These are phyloP conservation scores for Panthera uncia DNA, from an alignment of 2,113 vertebrate genomes.

Conservation along the genomic window DNA sequence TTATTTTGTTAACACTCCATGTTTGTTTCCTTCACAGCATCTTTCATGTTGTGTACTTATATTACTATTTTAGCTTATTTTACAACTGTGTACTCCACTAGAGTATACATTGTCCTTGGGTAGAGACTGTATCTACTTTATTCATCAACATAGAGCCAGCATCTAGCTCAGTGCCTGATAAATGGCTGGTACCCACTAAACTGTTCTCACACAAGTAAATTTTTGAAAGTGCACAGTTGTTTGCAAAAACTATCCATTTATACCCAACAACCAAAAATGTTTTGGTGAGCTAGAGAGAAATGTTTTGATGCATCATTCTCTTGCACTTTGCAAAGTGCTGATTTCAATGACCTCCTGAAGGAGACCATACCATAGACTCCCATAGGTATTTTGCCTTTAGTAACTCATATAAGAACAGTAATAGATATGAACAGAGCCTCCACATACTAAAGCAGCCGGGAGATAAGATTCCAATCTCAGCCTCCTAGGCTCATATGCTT, in stretches of 20 bases:
- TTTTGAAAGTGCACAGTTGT: background rate
- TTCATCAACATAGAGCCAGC: background rate
- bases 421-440: background rate
- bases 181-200: background rate
- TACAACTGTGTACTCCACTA: background rate
- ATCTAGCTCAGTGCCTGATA: background rate
- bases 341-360: background rate
- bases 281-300: background rate
- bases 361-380: background rate
- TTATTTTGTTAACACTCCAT: background rate
- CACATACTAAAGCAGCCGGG: background rate
- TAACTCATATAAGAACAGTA: background rate
- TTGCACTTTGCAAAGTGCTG: background rate
- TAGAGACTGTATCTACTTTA: background rate
- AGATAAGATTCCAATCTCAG: background rate
- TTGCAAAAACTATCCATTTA: background rate
- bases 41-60: background rate
- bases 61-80: background rate
- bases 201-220: background rate
- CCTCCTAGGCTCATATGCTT: background rate
- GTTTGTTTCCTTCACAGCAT: background rate
- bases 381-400: background rate
- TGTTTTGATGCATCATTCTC: background rate
- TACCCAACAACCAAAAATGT: background rate
- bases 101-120: background rate